phyloP scores from a whole-genome alignment of 2,113 vertebrate genomes.

The Dipodomys spectabilis region DNA sequence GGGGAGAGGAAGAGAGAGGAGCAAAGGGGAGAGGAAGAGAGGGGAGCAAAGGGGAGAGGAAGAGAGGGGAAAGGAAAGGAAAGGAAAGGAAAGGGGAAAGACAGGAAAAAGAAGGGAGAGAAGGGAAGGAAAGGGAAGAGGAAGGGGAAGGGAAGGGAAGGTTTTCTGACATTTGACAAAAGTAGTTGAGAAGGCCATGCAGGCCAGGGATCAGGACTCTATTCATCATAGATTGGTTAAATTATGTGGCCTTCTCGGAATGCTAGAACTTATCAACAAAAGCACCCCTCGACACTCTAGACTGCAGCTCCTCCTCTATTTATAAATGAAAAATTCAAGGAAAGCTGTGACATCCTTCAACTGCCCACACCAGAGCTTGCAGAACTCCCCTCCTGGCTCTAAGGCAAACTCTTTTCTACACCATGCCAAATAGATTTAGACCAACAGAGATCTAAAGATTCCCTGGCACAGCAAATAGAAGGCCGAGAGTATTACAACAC shows the following conservation, averaged over 20 bases:
- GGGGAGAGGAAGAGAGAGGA: no score
- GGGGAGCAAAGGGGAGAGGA: no score
- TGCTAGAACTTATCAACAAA: background rate
- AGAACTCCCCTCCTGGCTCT: background rate
- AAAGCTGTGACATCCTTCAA: background rate
- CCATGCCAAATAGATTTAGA: background rate
- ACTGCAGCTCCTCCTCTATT: background rate
- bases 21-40: no score
- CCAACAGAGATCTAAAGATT: conserved; percentile 1
- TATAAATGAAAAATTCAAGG: background rate
- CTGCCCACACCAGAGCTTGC: background rate
- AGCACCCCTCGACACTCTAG: background rate
- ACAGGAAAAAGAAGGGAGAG: no score
- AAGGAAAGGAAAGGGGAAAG: no score
- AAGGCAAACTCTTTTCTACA: background rate
- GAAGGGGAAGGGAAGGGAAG: no score
- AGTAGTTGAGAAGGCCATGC: background rate
- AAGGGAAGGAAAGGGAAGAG: no score
- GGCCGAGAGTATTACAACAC: background rate
- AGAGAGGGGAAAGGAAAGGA: no score
- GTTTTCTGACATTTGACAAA: background rate
- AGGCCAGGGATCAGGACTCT: background rate
- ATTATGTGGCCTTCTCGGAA: background rate
- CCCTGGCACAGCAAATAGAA: background rate
- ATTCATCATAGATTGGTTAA: background rate